Evolutionary conservation across 2,113 vertebrate genomes (phyloP), one percentile per base, ranked within the genome.

Genomic region (Oncorhynchus clarkii): DNA sequence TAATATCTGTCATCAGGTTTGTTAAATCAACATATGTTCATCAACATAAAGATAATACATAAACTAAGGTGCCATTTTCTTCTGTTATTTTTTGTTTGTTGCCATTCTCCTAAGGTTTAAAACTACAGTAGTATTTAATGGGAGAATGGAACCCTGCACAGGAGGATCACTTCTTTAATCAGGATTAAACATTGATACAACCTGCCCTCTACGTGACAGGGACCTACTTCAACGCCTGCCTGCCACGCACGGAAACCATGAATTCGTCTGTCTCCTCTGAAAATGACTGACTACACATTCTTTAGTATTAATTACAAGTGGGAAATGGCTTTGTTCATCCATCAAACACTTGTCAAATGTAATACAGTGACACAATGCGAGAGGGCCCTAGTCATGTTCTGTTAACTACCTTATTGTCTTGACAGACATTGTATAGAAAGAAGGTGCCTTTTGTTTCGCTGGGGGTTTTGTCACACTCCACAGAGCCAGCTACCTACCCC

Each of bases 271-370:
- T 67, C 75, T 72, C 78, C 74, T 82, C 78, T 78, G 64, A 34
- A 84, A 80, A 45, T 80, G 71, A 78, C 80, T 48, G 59, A 89
- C 89, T 91, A 88, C 86, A 82, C 74, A 72, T 82, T 84, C 86
- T 89, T 92, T 92, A 88, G 90, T 88, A 87, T 93, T 93, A 94
- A 93, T 94, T 94, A 93, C 92, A 91, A 90, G 89, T 90, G 86
- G 83, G 79, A 88, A 86, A 92, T 90, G 78, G 89, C 89, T 92
- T 87, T 89, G 79, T 91, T 90, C 90, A 93, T 94, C 89, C 90
- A 92, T 94, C 90, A 92, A 93, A 93, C 91, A 93, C 89, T 90
- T 91, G 91, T 93, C 92, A 92, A 75, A 87, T 82, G 88, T 81
- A 91, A 92, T 93, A 45, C 39, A 9, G 82, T 82, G 81, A 86